phyloP scores from a whole-genome alignment of 2,113 vertebrate genomes.

The Rhinoptilus africanus region DNA sequence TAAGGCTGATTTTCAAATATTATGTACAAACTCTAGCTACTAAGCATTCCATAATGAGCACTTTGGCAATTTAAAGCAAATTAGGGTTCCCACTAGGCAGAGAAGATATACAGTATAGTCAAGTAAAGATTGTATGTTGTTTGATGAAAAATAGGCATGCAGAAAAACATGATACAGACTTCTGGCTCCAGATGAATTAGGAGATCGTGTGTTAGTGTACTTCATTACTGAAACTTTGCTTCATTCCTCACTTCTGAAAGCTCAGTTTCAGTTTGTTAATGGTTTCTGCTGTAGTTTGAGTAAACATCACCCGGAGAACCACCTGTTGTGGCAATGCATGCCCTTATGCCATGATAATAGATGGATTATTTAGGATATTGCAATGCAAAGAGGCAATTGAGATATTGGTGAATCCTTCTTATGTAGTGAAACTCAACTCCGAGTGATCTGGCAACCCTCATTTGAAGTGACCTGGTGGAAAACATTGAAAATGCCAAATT shows the following conservation, averaged over 20 bases:
- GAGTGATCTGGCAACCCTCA: not conserved
- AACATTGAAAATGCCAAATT: not conserved
- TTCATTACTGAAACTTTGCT: conserved; percentile 44
- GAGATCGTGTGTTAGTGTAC: not conserved
- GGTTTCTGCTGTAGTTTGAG: not conserved
- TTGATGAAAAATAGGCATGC: conserved; percentile 67
- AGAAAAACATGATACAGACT: conserved; percentile 37
- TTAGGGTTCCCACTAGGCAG: conserved; percentile 75
- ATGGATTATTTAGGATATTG: not conserved
- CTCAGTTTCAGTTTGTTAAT: conserved; percentile 26
- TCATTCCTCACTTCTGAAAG: conserved; percentile 16
- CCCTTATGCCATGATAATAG: not conserved
- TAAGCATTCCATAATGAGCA: conserved; percentile 79
- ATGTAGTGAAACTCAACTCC: not conserved
- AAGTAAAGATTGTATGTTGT: conserved; percentile 61
- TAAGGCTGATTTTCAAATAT: conserved; percentile 81
- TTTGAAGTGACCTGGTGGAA: not conserved
- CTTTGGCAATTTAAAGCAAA: conserved; percentile 81
- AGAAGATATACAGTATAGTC: conserved; percentile 61
- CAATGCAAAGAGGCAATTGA: not conserved
- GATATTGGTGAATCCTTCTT: not conserved
- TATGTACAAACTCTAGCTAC: conserved; percentile 79
- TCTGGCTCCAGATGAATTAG: conserved; percentile 54
- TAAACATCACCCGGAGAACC: not conserved
- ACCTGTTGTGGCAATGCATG: not conserved